phyloP scores from a whole-genome alignment of 1,140 invertebrate species.

The Drosophila nigrodunni region DNA sequence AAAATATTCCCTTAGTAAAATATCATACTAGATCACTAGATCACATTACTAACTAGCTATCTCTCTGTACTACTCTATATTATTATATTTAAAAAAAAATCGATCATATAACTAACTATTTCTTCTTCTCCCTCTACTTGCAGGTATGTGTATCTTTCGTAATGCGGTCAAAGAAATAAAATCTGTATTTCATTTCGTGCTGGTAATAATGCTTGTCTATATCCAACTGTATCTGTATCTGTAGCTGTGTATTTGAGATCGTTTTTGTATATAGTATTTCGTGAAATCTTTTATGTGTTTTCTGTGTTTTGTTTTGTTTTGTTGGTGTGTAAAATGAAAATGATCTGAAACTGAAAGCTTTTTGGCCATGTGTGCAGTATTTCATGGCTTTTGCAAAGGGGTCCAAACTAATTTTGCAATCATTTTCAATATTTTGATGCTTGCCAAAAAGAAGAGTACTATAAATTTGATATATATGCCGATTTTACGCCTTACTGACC shows the following conservation, averaged over 20 bases:
- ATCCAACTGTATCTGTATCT: constrained; percentile 7
- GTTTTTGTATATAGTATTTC: no score
- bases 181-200: constrained; percentile 37
- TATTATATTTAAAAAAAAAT: neutral
- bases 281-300: constrained; percentile 1
- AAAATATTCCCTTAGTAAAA: no score
- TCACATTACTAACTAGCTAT: no score
- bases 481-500: neutral
- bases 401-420: constrained; percentile 64
- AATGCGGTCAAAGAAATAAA: constrained; percentile 52
- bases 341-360: constrained; percentile 33
- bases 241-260: neutral
- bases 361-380: constrained; percentile 47
- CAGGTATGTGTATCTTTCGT: constrained; percentile 56
- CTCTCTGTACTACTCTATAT: no score
- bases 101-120: constrained; percentile 13
- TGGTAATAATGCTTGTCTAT: constrained; percentile 55
- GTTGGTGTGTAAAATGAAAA: constrained; percentile 25
- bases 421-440: constrained; percentile 37
- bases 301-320: neutral
- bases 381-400: constrained; percentile 61
- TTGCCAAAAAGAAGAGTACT: constrained; percentile 29
- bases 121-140: constrained; percentile 26
- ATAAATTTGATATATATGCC: neutral
- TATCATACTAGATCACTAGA: no score